Percentiles rank a stretch among this genome's conserved stretches.
Evolutionary conservation across 2,113 vertebrate genomes (phyloP).

Genomic region (Ammodytes marinus): DNA sequence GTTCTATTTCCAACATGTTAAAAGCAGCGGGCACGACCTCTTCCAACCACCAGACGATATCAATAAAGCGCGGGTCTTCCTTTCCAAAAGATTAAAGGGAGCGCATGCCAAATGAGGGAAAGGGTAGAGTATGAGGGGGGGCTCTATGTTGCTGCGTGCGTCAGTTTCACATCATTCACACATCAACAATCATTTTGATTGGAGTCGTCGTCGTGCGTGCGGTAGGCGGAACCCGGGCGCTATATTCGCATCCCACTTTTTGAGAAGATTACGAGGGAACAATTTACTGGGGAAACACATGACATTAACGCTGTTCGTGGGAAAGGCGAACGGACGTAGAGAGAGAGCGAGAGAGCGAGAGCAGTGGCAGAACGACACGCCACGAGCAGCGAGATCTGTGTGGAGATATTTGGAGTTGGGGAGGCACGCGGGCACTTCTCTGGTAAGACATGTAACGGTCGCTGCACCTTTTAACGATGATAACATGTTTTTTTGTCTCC

Average conservation of each 20-base stretch:
- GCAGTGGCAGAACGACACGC: constrained; percentile 50
- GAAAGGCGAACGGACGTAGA: constrained; percentile 46
- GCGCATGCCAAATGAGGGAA: constrained; percentile 40
- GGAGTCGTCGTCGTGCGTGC: constrained; percentile 55
- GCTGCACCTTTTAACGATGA: neutral
- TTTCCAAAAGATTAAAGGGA: constrained; percentile 7
- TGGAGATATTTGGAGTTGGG: constrained; percentile 78
- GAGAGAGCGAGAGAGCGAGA: no score
- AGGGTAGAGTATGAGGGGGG: neutral
- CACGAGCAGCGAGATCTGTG: constrained; percentile 37
- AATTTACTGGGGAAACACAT: constrained; percentile 58
- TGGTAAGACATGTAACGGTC: constrained; percentile 69
- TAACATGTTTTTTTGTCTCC: no score
- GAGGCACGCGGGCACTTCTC: constrained; percentile 54
- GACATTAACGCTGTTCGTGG: constrained; percentile 60
- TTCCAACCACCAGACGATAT: neutral
- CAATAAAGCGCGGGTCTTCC: neutral
- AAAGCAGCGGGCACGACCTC: neutral
- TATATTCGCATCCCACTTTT: constrained; percentile 69
- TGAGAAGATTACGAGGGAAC: constrained; percentile 67
- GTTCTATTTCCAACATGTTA: neutral
- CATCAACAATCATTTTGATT: constrained; percentile 58
- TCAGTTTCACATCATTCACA: constrained; percentile 27
- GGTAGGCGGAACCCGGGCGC: constrained; percentile 78
- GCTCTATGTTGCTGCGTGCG: constrained; percentile 39